Conservation (phyloP, 2,797 vertebrate species). For the Bradypodion pumilum region DNA sequence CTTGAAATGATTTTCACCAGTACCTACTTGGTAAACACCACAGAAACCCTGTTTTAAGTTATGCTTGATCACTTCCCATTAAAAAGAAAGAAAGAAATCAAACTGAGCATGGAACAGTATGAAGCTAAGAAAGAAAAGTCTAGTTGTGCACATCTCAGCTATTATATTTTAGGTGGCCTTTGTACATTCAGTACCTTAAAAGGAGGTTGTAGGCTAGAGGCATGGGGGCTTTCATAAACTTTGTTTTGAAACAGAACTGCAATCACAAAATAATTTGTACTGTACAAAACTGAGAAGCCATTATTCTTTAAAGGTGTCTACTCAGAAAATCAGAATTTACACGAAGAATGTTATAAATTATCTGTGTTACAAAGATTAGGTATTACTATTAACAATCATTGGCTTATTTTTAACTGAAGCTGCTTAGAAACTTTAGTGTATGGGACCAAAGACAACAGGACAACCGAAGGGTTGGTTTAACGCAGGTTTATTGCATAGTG, state of each 20-base stretch:
- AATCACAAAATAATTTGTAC: background rate
- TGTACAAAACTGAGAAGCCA: background rate
- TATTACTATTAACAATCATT: background rate
- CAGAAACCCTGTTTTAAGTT: background rate
- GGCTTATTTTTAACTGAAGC: background rate
- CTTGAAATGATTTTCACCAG: too few relatives aligned
- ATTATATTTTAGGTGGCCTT: background rate
- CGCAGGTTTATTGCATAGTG: too few relatives aligned
- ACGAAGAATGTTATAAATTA: background rate
- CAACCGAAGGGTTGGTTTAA: too few relatives aligned
- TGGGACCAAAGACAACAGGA: too few relatives aligned
- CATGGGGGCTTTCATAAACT: constrained; percentile 3
- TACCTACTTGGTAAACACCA: too few relatives aligned
- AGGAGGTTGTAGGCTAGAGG: background rate
- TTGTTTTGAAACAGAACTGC: constrained; percentile 8
- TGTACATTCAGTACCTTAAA: constrained; percentile 9
- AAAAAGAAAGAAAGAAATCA: background rate
- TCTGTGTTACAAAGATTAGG: background rate
- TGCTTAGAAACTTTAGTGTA: background rate
- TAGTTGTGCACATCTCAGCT: background rate
- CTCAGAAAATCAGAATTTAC: background rate
- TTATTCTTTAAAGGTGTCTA: constrained; percentile 10
- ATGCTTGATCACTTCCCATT: too few relatives aligned
- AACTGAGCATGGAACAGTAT: background rate
- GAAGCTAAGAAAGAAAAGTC: background rate